phyloP scores from a whole-genome alignment of 2,888 invertebrate genomes.

The Acleris sparsana region DNA sequence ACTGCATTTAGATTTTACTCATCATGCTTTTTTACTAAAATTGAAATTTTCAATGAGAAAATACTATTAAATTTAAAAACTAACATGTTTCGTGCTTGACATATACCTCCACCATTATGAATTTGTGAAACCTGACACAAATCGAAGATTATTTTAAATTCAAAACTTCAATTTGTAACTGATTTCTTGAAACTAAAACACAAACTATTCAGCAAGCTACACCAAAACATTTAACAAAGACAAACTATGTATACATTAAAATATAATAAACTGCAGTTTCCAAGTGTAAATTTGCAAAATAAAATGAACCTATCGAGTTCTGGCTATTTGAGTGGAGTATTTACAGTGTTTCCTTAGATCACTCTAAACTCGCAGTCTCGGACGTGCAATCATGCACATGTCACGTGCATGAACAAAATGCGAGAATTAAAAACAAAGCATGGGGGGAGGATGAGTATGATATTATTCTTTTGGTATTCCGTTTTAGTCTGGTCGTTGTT shows the following conservation, averaged over 20 bases:
- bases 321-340: slow-evolving; percentile 18
- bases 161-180: slow-evolving; percentile 9
- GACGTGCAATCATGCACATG: slow-evolving; percentile 17
- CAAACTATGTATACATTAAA: slow-evolving; percentile 1
- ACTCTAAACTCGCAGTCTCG: slow-evolving; percentile 30
- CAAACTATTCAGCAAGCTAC: slow-evolving; percentile 36
- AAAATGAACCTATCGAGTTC: slow-evolving; percentile 24
- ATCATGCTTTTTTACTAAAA: slow-evolving; percentile 3
- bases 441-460: slow-evolving; percentile 1
- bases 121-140: slow-evolving; percentile 24
- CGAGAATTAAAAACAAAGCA: slow-evolving; percentile 11
- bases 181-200: slow-evolving; percentile 24
- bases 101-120: slow-evolving; percentile 20
- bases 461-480: slow-evolving; percentile 6
- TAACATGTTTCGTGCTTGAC: background rate
- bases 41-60: too few species aligned
- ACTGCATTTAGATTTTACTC: background rate
- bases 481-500: slow-evolving; percentile 7
- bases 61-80: too few species aligned
- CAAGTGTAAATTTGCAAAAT: slow-evolving; percentile 3
- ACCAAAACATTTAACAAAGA: slow-evolving; percentile 33
- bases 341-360: slow-evolving; percentile 8
- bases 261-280: background rate
- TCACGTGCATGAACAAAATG: slow-evolving; percentile 7
- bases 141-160: background rate